phyloP scores from a whole-genome alignment of 2,113 vertebrate species.

The Dromiciops gliroides region DNA sequence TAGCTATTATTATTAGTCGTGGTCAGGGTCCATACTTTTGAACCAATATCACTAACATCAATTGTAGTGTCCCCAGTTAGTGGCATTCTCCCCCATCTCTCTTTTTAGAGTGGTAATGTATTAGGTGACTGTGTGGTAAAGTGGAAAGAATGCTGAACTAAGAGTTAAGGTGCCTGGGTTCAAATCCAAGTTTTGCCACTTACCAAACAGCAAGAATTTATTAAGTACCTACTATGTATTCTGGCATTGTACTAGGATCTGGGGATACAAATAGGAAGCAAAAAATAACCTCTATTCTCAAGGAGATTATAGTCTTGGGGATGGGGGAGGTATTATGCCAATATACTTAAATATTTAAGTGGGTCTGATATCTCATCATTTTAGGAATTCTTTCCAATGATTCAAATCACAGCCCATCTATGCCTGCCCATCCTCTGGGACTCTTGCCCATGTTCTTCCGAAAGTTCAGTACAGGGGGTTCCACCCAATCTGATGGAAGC shows the following conservation, averaged over 20 bases:
- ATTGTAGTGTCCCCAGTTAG: not conserved
- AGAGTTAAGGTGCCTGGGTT: not conserved
- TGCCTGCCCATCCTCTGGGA: not conserved
- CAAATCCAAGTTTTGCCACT: not conserved
- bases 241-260: not conserved
- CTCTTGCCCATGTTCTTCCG: not conserved
- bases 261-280: not conserved
- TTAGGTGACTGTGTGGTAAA: not conserved
- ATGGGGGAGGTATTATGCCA: not conserved
- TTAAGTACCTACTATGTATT: not conserved
- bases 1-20: not conserved
- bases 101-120: not conserved
- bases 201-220: not conserved
- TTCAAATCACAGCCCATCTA: not conserved
- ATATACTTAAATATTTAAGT: not conserved
- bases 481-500: not conserved
- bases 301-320: not conserved
- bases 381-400: not conserved
- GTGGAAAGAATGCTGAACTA: not conserved
- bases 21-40: not conserved
- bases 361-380: not conserved
- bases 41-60: not conserved
- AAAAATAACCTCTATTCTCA: not conserved
- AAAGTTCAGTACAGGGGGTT: not conserved
- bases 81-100: not conserved